Base-by-base conservation (phyloP, 2,113 vertebrate species). In the Bambusicola thoracicus region DNA sequence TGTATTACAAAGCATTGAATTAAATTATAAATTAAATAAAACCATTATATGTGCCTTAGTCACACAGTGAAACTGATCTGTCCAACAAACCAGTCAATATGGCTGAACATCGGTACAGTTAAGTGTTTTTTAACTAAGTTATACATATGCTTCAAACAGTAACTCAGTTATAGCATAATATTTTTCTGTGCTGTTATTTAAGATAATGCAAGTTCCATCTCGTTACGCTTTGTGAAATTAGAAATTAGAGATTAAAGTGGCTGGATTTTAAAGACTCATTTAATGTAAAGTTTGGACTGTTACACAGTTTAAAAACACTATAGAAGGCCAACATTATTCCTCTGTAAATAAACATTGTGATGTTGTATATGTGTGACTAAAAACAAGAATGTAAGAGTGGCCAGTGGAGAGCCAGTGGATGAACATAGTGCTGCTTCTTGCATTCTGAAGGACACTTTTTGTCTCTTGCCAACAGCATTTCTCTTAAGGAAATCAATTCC, bases 101-200 rank as follows among this genome's bases (percentile, higher is more conserved):
- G 84, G 62, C 92, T 92, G 66, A 90, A 76, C 70, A 53, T 32
- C 73, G 91, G 30, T 93, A 72, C 66, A 85, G 58, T 53, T 94
- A 94, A 93, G 81, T 96, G 89, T 48, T 96, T 96, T 94, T 73
- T 94, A 96, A 94, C 74, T 62, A 73, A 90, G 70, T 93, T 96
- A 94, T 55, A 79, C 8, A 1, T 83, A 36, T 21, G 25, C 86
- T 96, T 93, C n/a, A 53, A 87, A 66, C 55, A 79, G 11, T 92
- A 93, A 89, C 53, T 92, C n/a, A 75, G 55, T 92, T 96, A 83
- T 13, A 79, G 40, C 41, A 16, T 77, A 70, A 24, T 84, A 66
- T 87, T 93, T 89, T 86, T 69, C 32, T 78, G 18, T 36, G 2
- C 43, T 82, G 24, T 85, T 93, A 77, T 82, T 91, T 89, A 81